Percentiles rank a stretch among this genome's conserved stretches.
These are phyloP conservation scores for Euplexia lucipara DNA, from an alignment of 2,888 invertebrate species.

Conservation along the genomic window DNA sequence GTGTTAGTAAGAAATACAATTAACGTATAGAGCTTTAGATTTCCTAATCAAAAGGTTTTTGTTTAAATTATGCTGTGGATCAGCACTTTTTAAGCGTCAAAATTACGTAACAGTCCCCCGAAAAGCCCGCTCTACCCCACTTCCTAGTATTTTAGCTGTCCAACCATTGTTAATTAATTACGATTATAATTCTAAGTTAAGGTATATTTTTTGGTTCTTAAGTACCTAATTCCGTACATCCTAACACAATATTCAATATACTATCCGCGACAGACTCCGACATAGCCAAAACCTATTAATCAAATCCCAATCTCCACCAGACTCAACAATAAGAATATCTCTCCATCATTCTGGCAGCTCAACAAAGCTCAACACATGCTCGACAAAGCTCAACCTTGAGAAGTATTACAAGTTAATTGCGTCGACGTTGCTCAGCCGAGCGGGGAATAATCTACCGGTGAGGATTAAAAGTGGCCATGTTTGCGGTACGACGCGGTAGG, in stretches of 20 bases:
- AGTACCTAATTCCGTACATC: background rate
- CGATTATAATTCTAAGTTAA: too few species aligned
- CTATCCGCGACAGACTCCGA: background rate
- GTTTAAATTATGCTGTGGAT: too few species aligned
- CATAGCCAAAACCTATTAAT: background rate
- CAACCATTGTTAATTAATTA: too few species aligned
- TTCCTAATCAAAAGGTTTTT: too few species aligned
- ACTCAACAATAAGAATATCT: constrained; percentile 1
- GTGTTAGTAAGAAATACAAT: too few species aligned
- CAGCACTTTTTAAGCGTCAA: too few species aligned
- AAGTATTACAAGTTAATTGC: constrained; percentile 34
- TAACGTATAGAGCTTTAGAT: too few species aligned
- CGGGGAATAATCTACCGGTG: constrained; percentile 26
- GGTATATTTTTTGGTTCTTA: background rate
- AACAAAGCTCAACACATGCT: constrained; percentile 20
- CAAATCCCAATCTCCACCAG: constrained; percentile 7
- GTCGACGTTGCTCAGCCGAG: constrained; percentile 10
- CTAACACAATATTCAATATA: background rate
- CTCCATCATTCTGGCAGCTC: constrained; percentile 8
- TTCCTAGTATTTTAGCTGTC: too few species aligned
- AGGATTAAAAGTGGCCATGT: constrained; percentile 16
- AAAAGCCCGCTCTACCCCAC: too few species aligned
- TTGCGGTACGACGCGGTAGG: background rate
- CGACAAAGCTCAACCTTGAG: constrained; percentile 29
- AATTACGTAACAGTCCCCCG: too few species aligned